phyloP scores from a whole-genome alignment of 2,888 invertebrate species.

The Ptilodon capucinus region DNA sequence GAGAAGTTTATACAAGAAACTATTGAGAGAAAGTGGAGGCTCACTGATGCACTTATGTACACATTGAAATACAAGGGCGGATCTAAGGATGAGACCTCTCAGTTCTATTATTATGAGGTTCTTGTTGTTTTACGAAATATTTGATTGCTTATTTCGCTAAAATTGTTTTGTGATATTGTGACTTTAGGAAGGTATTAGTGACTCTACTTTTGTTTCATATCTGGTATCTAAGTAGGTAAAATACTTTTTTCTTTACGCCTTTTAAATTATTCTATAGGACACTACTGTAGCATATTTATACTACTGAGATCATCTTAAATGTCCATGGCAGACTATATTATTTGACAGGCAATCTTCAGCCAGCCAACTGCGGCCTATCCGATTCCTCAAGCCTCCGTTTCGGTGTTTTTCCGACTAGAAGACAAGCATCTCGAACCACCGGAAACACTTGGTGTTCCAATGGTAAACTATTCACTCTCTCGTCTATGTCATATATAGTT shows the following conservation, averaged over 20 bases:
- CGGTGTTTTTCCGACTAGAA: conserved; percentile 65
- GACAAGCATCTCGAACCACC: conserved; percentile 51
- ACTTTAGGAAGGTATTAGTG: too few species aligned
- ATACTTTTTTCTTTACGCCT: too few species aligned
- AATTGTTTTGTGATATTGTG: too few species aligned
- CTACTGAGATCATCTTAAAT: too few species aligned
- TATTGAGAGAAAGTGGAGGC: conserved; percentile 59
- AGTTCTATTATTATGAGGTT: conserved; percentile 70
- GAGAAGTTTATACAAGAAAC: conserved; percentile 50
- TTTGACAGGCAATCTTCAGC: conserved; percentile 63
- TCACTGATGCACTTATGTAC: conserved; percentile 53
- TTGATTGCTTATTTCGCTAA: too few species aligned
- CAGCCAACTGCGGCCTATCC: conserved; percentile 65
- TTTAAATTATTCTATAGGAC: too few species aligned
- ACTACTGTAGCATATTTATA: too few species aligned
- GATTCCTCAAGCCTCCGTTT: conserved; percentile 65
- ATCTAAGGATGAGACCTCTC: conserved; percentile 53
- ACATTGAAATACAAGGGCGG: conserved; percentile 48
- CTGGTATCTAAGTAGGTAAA: too few species aligned
- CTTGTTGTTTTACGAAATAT: too few species aligned
- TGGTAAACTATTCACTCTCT: conserved; percentile 31
- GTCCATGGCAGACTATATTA: too few species aligned
- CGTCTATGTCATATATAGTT: too few species aligned
- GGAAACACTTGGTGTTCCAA: conserved; percentile 40
- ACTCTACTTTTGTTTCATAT: too few species aligned